These are phyloP conservation scores for Andrena cerasifolii DNA, from an alignment of 1,140 invertebrate species.

Conservation along the genomic window DNA sequence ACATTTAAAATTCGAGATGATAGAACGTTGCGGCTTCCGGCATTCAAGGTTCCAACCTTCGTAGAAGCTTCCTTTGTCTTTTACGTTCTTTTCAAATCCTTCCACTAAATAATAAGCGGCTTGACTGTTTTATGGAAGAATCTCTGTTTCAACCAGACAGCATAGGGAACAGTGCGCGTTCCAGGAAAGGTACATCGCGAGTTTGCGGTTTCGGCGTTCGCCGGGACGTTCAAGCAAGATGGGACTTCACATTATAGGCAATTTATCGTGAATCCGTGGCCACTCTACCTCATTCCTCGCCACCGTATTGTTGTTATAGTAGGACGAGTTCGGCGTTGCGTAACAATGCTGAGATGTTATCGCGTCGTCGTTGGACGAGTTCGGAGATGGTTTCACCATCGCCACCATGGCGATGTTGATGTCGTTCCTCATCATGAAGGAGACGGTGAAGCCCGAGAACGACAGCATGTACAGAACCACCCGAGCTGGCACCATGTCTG, in stretches of 20 bases:
- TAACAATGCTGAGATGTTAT: slow-evolving; percentile 71
- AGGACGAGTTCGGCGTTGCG: slow-evolving; percentile 53
- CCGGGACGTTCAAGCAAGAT: no score
- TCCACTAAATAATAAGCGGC: no score
- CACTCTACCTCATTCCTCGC: slow-evolving; percentile 52
- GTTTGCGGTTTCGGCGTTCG: background rate
- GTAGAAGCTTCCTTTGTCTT: no score
- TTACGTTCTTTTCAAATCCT: no score
- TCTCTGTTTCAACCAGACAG: no score
- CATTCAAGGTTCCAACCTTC: no score
- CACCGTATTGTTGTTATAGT: slow-evolving; percentile 48
- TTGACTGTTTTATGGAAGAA: no score
- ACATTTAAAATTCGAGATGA: no score
- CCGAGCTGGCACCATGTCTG: slow-evolving; percentile 84
- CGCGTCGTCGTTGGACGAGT: slow-evolving; percentile 52
- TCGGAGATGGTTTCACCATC: slow-evolving; percentile 83
- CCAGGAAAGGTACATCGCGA: background rate
- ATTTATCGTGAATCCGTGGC: background rate
- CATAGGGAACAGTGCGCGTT: no score
- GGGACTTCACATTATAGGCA: background rate
- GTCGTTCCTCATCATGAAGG: slow-evolving; percentile 90
- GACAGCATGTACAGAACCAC: slow-evolving; percentile 88
- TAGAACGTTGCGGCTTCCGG: no score
- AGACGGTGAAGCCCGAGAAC: slow-evolving; percentile 88
- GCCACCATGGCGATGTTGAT: slow-evolving; percentile 88